A percentile compares a stretch with the other conserved stretches of the same genome.
These are phyloP conservation scores for Andrena camellia DNA, from an alignment of 2,888 invertebrate genomes.

Conservation along the genomic window DNA sequence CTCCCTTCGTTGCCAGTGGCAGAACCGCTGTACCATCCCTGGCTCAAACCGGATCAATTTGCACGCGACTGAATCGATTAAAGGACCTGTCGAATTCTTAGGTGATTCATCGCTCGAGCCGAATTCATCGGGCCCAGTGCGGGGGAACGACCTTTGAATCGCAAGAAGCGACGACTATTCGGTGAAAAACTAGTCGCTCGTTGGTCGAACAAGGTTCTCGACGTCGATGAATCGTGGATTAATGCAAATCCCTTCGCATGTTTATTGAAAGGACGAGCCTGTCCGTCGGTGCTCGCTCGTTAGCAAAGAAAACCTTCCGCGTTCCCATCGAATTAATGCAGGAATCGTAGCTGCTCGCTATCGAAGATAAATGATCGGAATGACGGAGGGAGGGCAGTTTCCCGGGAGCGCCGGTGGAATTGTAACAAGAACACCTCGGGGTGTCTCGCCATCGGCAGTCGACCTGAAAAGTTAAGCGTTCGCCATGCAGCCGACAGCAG, in stretches of 20 bases:
- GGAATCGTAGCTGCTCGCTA: constrained; percentile 2
- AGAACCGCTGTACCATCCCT: background rate
- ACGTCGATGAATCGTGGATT: background rate
- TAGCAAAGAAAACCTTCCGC: constrained; percentile 10
- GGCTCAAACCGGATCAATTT: no score
- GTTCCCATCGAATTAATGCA: constrained; percentile 13
- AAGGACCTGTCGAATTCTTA: background rate
- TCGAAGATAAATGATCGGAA: constrained; percentile 1
- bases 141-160: background rate
- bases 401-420: background rate
- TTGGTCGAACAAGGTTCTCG: background rate
- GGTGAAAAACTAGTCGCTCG: background rate
- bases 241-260: constrained; percentile 26
- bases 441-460: constrained; percentile 2
- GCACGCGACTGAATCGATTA: no score
- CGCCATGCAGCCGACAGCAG: background rate
- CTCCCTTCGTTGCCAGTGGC: constrained; percentile 8
- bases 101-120: background rate
- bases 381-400: background rate
- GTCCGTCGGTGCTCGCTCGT: background rate
- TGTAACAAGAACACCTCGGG: background rate
- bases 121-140: no score
- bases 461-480: background rate
- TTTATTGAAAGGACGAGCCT: constrained; percentile 26
- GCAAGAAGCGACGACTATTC: background rate